Evolutionary conservation across 1,140 invertebrate species (phyloP), one percentile per base, ranked within the genome.

Genomic region (Ctenoplectra terminalis): DNA sequence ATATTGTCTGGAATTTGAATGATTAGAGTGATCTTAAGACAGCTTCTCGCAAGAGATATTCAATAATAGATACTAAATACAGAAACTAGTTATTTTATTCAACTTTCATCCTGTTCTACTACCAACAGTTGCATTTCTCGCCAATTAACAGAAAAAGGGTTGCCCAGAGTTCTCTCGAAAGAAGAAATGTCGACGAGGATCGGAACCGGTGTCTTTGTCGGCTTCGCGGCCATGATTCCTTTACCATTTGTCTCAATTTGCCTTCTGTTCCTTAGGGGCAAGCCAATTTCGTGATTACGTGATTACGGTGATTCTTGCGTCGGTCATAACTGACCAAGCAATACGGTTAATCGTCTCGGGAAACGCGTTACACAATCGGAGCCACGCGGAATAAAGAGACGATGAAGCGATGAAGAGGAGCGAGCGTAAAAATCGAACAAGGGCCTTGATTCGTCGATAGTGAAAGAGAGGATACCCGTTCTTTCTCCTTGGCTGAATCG

Each of bases 171-270:
- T 48, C 26, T 17, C 1, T 56, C 20, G 17, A 26, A 23, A 23
- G 52, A 31, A 56, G 48, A 26, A 46, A 40, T 20, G 23, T 50
- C 9, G 11, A 8, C 20, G 23, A 9, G 4, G 34, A 11, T 58
- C 17, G 7, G 9, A 8, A 9, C 23, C 70, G 20, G 40, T 20
- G 48, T 46, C n/a, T 74, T 74, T 48, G 31, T 20, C 43, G 29
- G 40, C 43, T 17, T 29, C 48, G 56, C 78, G 50, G 20, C 61
- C 37, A 50, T 56, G 67, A n/a, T 74, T 70, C 74, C 20, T 43
- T 66, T 67, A 20, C 60, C 61, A 66, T 76, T 76, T 52, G 61
- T 52, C 72, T 75, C 34, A 76, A 76, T 76, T 76, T 46, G 46
- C 60, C 43, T 52, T n/a, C 26, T 34, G 46, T 76, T 66, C 46